phyloP scores from a whole-genome alignment of 1,140 invertebrate species.

The Parasteatoda tepidariorum region DNA sequence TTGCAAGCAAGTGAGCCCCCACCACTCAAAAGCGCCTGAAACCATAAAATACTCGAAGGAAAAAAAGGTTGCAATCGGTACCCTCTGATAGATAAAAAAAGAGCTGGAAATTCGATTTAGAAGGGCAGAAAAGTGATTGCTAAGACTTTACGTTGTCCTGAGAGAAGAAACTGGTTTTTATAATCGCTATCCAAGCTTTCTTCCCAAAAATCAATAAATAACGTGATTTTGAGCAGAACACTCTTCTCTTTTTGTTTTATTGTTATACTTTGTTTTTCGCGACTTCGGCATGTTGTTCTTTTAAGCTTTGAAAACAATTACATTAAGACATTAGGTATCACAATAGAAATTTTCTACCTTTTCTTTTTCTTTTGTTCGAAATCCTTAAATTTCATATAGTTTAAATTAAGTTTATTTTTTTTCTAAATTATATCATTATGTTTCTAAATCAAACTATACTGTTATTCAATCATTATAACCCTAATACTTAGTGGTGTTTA shows the following conservation, averaged over 20 bases:
- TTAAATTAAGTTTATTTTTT: too few relatives aligned
- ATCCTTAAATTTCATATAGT: too few relatives aligned
- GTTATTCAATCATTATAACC: too few relatives aligned
- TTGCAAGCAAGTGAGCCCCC: slow-evolving; percentile 36
- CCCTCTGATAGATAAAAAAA: slow-evolving; percentile 54
- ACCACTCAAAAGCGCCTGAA: slow-evolving; percentile 21
- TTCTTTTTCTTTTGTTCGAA: too few relatives aligned
- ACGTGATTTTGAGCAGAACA: slow-evolving; percentile 55
- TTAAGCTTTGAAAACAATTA: slow-evolving; percentile 55
- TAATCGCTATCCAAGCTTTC: slow-evolving; percentile 53
- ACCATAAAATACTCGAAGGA: slow-evolving; percentile 20
- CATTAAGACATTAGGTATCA: slow-evolving; percentile 54
- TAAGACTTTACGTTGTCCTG: slow-evolving; percentile 56
- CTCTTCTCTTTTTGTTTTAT: slow-evolving; percentile 22
- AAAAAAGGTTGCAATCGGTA: slow-evolving; percentile 44
- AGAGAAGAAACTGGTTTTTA: slow-evolving; percentile 58
- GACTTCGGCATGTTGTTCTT: slow-evolving; percentile 47
- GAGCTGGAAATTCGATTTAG: slow-evolving; percentile 57
- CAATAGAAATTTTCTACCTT: slow-evolving; percentile 10
- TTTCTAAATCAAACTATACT: too few relatives aligned
- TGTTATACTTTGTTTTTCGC: slow-evolving; percentile 33
- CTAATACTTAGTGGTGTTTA: too few relatives aligned
- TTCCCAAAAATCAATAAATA: slow-evolving; percentile 56
- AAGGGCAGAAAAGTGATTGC: slow-evolving; percentile 54
- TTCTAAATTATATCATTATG: too few relatives aligned